Base-by-base conservation (phyloP, 37 sponge, comb jelly and placozoan species). In the Trichoplax adhaerens region DNA sequence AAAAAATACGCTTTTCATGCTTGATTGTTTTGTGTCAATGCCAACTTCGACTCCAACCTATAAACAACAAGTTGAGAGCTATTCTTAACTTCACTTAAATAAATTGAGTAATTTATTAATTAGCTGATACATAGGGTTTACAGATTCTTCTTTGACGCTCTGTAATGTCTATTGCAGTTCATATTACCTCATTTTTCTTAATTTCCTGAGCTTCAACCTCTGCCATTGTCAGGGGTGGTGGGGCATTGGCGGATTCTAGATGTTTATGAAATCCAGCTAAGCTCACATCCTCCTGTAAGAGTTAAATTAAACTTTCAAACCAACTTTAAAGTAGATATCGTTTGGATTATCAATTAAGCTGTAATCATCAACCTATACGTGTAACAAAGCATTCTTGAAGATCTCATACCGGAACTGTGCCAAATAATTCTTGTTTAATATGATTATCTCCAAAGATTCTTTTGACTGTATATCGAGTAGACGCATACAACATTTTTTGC, bases 401-500 rank as follows among this genome's bases (percentile, higher is more conserved):
- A 29, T 29, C 29, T 29, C 58, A 10, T 52, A 85, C 81, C 78
- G 86, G 83, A 48, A 50, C 56, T 46, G 82, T 84, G 0, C 76
- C 91, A 61, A 69, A 76, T 4, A 95, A 57, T 12, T 96, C 99
- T 53, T 81, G 77, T 4, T 70, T 72, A 5, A 96, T 70, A 1
- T 77, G 69, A 48, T 83, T 88, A 48, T 79, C 80, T 2, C 80
- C 78, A 77, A 91, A 96, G 4, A 68, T 72, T 66, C 82, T 83
- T 79, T 79, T 96, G 29, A 96, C 55, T n/a, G 87, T 91, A 8
- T 92, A 86, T 70, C 88, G 83, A 1, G 99, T 91, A 46, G 99
- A 89, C 46, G 99, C 83, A 68, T 96, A 96, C 74, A 91, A 56
- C 99, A 96, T 96, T 79, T 91, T 96, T 53, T 86, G 71, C 53